Base-by-base conservation (phyloP, 2,797 vertebrate species). In the Rhynchonycteris naso region DNA sequence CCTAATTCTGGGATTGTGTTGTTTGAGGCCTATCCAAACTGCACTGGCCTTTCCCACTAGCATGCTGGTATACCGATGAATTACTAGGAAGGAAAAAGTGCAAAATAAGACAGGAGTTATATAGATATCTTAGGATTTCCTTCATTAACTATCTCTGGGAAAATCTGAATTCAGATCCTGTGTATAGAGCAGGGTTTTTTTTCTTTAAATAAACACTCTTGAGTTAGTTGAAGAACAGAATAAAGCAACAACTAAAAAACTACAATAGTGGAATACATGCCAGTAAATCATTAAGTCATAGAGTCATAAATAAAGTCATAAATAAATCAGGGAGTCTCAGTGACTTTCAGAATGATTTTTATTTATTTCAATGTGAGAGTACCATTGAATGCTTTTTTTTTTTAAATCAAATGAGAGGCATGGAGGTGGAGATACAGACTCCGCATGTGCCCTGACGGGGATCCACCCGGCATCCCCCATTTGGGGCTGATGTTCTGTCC, bases 291-390 rank as follows among this genome's bases (percentile, higher is more conserved):
- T 78, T 30, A 76, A 76, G n/a, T 78, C n/a, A 69, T 24, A 69
- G 21, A 66, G 33, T 19, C 8, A 66, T 66, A 66, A 66, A 13
- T 66, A 66, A 66, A 13, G 21, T 69, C 68, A 16, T 56, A 58
- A 52, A n/a, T 6, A 1, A 56, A 35, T 78, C 75, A 56, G 75
- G 30, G 56, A 89, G 30, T 82, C 63, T 66, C 28, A 7, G 82
- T 75, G 76, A 80, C 81, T 87, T 76, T 68, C 30, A 59, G 24
- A 33, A 30, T 88, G 43, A 59, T 69, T 61, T 52, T 50, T 68
- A 8, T 12, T 78, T 69, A 76, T 78, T 94, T 95, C 35, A 54
- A n/a, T 90, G 43, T 38, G 7, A 94, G 33, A 68, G n/a, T 47
- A 33, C 69, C 22, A 14, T 9, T 35, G 22, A 86, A 61, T 61